A percentile compares a stretch with the other conserved stretches of the same genome.
phyloP scores from a whole-genome alignment of 2,113 vertebrate genomes.

The Prinia subflava region DNA sequence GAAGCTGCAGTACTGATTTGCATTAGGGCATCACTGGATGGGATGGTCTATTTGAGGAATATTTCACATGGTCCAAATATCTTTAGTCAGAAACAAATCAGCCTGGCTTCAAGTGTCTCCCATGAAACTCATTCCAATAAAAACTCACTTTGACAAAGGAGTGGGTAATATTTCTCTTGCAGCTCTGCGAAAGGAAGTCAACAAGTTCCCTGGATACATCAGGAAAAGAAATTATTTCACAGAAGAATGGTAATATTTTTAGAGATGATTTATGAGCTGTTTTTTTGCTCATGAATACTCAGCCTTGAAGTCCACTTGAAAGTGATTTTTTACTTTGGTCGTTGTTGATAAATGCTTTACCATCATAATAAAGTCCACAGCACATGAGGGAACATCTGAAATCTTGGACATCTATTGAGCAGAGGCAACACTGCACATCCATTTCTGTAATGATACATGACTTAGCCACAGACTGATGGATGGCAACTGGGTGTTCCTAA shows the following conservation, averaged over 20 bases:
- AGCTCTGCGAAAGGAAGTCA: not conserved
- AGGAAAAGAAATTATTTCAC: not conserved
- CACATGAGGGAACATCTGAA: not conserved
- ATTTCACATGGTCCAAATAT: not conserved
- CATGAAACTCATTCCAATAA: not conserved
- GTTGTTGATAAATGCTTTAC: not conserved
- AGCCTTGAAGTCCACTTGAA: slow-evolving; percentile 23
- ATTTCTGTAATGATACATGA: not conserved
- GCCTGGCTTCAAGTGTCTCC: not conserved
- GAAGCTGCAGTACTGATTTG: not conserved
- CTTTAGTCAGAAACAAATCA: not conserved
- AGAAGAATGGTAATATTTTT: not conserved
- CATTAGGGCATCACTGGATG: not conserved
- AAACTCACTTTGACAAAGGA: not conserved
- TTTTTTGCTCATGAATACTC: not conserved
- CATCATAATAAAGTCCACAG: not conserved
- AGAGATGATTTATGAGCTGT: slow-evolving; percentile 5
- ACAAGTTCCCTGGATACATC: not conserved
- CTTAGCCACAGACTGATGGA: not conserved
- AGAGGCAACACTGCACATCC: not conserved
- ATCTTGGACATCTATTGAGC: not conserved
- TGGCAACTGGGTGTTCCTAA: not conserved
- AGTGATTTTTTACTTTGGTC: not conserved
- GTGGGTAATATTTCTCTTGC: not conserved
- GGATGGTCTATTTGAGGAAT: not conserved